phyloP scores from a whole-genome alignment of 2,797 vertebrate species.

The Champsocephalus gunnari region DNA sequence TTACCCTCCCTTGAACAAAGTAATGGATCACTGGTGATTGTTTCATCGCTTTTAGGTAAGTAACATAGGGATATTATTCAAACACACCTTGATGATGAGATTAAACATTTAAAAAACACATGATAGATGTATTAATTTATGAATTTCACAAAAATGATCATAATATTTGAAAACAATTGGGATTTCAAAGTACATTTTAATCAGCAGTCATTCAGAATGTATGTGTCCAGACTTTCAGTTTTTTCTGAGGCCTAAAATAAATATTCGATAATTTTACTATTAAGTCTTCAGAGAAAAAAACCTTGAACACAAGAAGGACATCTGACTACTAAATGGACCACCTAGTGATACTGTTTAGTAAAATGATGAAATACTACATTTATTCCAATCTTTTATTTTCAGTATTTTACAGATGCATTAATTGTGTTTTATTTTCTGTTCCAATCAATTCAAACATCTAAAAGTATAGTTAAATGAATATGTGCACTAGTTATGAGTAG shows the following conservation, averaged over 20 bases:
- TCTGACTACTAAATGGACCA: not conserved
- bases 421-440: not conserved
- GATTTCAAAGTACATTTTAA: not conserved
- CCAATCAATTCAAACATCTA: not conserved
- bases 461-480: not conserved
- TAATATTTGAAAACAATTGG: not conserved
- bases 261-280: not conserved
- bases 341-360: not conserved
- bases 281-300: not conserved
- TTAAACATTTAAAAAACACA: no score
- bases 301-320: not conserved
- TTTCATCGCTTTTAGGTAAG: slow-evolving; percentile 89
- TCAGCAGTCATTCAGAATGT: not conserved
- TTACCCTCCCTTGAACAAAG: slow-evolving; percentile 85
- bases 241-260: not conserved
- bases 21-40: slow-evolving; percentile 86
- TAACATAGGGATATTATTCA: slow-evolving; percentile 9
- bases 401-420: not conserved
- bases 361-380: not conserved
- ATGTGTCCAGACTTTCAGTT: not conserved
- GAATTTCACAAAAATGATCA: no score
- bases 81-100: not conserved
- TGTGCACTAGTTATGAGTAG: not conserved
- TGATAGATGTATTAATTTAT: no score
- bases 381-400: not conserved